phyloP scores from a whole-genome alignment of 2,797 vertebrate species.

The Hydrophis major region DNA sequence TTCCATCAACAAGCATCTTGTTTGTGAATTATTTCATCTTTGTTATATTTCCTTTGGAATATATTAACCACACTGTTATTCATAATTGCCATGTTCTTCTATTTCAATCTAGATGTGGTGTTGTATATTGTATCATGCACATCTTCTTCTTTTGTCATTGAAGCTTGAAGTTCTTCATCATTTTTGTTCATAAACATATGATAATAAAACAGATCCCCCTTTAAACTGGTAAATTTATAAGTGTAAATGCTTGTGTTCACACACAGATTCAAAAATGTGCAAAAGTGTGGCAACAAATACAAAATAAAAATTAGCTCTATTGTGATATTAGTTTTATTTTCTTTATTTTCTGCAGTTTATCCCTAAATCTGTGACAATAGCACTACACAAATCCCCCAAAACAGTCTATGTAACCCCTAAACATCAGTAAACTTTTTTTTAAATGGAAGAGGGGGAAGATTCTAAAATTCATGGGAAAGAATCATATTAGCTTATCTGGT shows the following conservation, averaged over 20 bases:
- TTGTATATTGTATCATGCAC: background rate
- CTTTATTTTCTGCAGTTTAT: background rate
- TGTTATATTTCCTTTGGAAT: background rate
- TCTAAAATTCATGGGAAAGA: background rate
- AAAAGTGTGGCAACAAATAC: background rate
- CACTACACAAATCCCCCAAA: background rate
- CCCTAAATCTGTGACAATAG: background rate
- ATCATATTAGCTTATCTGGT: background rate
- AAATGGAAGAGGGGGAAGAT: background rate
- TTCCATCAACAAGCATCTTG: background rate
- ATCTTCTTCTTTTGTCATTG: background rate
- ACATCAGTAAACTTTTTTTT: background rate
- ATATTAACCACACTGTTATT: background rate
- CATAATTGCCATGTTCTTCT: background rate
- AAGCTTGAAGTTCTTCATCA: background rate
- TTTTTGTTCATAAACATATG: background rate
- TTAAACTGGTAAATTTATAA: background rate
- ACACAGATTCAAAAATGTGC: background rate
- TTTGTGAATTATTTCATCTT: constrained; percentile 1
- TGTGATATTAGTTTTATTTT: background rate
- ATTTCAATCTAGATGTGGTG: background rate
- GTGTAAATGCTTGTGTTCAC: background rate
- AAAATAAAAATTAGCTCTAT: background rate
- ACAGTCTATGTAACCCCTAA: background rate
- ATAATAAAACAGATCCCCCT: background rate